These are phyloP conservation scores for Xanthia togata DNA, from an alignment of 2,888 invertebrate genomes.

Conservation along the genomic window DNA sequence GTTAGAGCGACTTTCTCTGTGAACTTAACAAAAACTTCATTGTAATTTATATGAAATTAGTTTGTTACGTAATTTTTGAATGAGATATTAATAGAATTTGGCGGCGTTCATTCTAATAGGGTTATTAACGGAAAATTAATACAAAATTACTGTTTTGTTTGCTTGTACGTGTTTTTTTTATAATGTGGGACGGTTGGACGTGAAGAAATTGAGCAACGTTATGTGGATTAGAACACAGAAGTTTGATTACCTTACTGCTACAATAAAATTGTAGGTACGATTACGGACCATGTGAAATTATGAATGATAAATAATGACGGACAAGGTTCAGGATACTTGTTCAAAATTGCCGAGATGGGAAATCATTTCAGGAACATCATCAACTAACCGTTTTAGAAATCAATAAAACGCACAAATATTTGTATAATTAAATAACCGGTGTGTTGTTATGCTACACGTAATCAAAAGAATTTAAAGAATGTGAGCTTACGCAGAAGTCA, in stretches of 20 bases:
- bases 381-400: not conserved
- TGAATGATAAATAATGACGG: not conserved
- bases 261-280: not conserved
- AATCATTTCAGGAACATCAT: not conserved
- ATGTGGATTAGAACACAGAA: conserved; percentile 8
- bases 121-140: conserved; percentile 56
- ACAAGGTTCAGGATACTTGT: conserved; percentile 12
- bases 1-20: conserved; percentile 74
- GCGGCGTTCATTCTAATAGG: conserved; percentile 37
- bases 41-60: conserved; percentile 75
- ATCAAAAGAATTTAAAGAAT: conserved; percentile 18
- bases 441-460: not conserved
- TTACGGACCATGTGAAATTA: not conserved
- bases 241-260: conserved; percentile 8
- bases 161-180: conserved; percentile 34
- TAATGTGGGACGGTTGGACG: conserved; percentile 7
- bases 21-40: conserved; percentile 64
- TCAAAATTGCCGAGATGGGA: not conserved
- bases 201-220: conserved; percentile 24
- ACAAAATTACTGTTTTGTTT: conserved; percentile 44
- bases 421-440: not conserved
- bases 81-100: conserved; percentile 68
- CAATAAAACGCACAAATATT: not conserved
- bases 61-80: conserved; percentile 70
- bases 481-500: conserved; percentile 11